Conservation (phyloP, 92 coral and sea anemone species). For the Chrysogorgia sp. region DNA sequence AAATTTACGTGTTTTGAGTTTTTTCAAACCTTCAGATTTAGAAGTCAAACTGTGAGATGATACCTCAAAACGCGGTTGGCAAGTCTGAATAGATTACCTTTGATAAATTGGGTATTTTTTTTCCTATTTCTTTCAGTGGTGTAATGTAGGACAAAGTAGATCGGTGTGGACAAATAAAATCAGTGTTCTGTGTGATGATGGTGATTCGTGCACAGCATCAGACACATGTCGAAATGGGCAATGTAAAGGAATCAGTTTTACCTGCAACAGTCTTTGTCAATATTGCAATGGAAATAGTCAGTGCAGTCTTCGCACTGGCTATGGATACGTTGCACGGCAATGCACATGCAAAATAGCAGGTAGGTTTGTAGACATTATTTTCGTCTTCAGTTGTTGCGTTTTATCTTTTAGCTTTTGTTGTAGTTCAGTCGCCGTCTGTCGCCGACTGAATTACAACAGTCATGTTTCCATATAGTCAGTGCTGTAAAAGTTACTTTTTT, state of each 20-base stretch:
- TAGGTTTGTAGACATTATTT: conserved; percentile 28
- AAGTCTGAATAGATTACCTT: not conserved
- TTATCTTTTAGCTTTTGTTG: too few relatives aligned
- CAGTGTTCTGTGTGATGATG: conserved; percentile 73
- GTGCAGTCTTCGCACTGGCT: conserved; percentile 78
- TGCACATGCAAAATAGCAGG: conserved; percentile 83
- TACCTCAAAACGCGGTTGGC: too few relatives aligned
- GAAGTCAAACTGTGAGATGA: too few relatives aligned
- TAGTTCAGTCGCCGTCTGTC: too few relatives aligned
- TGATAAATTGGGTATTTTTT: not conserved
- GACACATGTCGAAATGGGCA: conserved; percentile 78
- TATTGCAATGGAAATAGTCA: conserved; percentile 70
- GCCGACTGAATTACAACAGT: too few relatives aligned
- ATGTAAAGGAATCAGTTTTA: conserved; percentile 73
- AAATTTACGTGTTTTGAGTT: too few relatives aligned
- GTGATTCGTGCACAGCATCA: conserved; percentile 69
- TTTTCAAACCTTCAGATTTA: too few relatives aligned
- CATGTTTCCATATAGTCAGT: too few relatives aligned
- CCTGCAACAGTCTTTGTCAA: conserved; percentile 75
- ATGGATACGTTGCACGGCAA: conserved; percentile 69
- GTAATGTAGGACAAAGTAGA: conserved; percentile 60
- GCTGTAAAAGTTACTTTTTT: too few relatives aligned
- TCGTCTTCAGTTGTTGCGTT: too few relatives aligned
- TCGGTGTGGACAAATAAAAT: conserved; percentile 67
- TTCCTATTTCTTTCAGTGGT: conserved; percentile 70